phyloP scores from a whole-genome alignment of 2,797 vertebrate genomes.

The Karalla daura region DNA sequence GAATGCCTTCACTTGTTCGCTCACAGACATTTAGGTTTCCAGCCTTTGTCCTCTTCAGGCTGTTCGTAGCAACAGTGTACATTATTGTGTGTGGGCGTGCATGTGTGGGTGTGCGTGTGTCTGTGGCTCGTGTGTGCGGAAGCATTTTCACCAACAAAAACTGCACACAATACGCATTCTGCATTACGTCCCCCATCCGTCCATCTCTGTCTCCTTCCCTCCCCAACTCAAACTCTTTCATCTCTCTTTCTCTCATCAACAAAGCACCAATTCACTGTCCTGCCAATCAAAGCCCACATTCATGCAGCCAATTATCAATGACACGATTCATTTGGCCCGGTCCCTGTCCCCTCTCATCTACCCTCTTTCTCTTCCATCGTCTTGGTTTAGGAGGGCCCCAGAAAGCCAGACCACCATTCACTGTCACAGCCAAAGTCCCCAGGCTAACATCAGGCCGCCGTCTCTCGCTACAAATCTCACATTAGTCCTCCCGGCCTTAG shows the following conservation, averaged over 20 bases:
- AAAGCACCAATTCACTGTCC: constrained; percentile 69
- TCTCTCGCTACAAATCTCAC: neutral
- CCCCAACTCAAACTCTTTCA: constrained; percentile 57
- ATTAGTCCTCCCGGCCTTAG: neutral
- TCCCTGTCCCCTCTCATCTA: constrained; percentile 37
- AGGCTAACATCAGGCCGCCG: neutral
- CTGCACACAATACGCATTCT: constrained; percentile 30
- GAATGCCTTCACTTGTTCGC: neutral
- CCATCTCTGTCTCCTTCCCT: constrained; percentile 51
- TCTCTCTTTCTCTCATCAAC: constrained; percentile 62
- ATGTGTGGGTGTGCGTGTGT: no score
- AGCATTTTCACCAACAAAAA: constrained; percentile 36
- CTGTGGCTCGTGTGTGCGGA: constrained; percentile 6
- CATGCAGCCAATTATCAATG: constrained; percentile 74
- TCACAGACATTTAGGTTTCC: constrained; percentile 2
- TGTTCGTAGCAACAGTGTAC: constrained; percentile 2
- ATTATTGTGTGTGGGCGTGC: neutral
- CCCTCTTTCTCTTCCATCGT: constrained; percentile 44
- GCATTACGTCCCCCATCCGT: constrained; percentile 43
- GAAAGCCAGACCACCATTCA: constrained; percentile 10
- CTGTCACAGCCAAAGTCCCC: neutral
- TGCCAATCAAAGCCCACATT: constrained; percentile 78
- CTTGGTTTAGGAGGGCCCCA: constrained; percentile 16
- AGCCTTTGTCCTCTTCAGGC: neutral
- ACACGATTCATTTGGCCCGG: constrained; percentile 70